Evolutionary conservation across 2,888 invertebrate genomes (phyloP).

Genomic region (Seladonia tumulorum): DNA sequence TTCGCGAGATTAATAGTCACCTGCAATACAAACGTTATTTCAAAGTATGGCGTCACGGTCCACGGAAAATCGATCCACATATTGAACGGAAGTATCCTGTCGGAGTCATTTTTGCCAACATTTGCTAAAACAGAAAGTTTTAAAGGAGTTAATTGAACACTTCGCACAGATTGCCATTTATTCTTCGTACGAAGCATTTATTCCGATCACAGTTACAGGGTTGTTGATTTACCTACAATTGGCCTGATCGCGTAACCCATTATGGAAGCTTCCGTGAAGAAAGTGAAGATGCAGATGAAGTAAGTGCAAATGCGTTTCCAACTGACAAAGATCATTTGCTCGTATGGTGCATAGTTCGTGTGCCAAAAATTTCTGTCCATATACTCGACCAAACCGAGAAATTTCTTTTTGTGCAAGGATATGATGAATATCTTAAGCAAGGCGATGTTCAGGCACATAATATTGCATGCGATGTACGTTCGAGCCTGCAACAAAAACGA

Average conservation of each 20-base stretch:
- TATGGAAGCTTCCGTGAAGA: conserved; percentile 38
- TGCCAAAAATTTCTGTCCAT: conserved; percentile 51
- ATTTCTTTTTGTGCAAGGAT: conserved; percentile 46
- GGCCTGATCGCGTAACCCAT: conserved; percentile 33
- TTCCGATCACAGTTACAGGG: too few species aligned
- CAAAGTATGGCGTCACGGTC: conserved; percentile 29
- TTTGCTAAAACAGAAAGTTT: neutral
- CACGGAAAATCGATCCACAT: conserved; percentile 68
- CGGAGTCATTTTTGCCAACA: conserved; percentile 13
- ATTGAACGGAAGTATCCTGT: conserved; percentile 47
- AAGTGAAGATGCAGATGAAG: conserved; percentile 50
- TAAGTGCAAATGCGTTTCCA: conserved; percentile 33
- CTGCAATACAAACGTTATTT: conserved; percentile 32
- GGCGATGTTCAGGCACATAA: conserved; percentile 62
- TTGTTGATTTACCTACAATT: conserved; percentile 37
- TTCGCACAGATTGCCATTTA: neutral
- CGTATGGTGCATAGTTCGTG: conserved; percentile 27
- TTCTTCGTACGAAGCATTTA: too few species aligned
- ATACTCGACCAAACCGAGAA: conserved; percentile 48
- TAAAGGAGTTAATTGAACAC: neutral
- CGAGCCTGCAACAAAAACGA: conserved; percentile 59
- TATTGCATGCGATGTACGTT: conserved; percentile 61
- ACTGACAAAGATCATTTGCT: conserved; percentile 7
- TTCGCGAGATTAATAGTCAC: conserved; percentile 9
- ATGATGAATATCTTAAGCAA: conserved; percentile 63